A percentile compares a stretch with the other conserved stretches of the same genome.
These are phyloP conservation scores for Neopipo cinnamomea DNA, from an alignment of 2,113 vertebrate species.

Conservation along the genomic window DNA sequence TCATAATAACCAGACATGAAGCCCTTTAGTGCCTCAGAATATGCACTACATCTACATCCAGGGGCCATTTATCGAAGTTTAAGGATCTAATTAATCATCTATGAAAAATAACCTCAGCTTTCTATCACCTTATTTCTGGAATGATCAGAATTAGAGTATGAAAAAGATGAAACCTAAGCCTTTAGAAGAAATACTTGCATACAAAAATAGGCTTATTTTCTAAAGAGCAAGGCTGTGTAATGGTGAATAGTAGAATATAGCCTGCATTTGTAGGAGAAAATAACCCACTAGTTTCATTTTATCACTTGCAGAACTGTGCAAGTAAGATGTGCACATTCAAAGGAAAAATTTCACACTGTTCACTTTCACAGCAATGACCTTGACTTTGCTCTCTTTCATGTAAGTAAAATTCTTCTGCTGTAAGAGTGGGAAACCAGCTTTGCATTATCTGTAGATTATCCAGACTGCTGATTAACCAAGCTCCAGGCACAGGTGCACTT, in stretches of 20 bases:
- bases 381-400: neutral
- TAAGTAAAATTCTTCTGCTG: neutral
- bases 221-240: conserved; percentile 35
- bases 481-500: neutral
- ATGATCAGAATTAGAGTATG: conserved; percentile 39
- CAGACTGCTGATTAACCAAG: neutral
- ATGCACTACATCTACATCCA: neutral
- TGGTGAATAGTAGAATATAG: conserved; percentile 20
- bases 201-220: conserved; percentile 64
- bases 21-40: conserved; percentile 11
- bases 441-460: neutral
- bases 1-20: neutral
- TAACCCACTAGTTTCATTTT: conserved; percentile 17
- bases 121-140: conserved; percentile 22
- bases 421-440: neutral
- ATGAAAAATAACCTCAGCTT: conserved; percentile 45
- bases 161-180: conserved; percentile 21
- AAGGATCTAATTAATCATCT: conserved; percentile 15
- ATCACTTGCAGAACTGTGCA: neutral
- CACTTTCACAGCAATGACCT: neutral
- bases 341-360: neutral
- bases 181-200: conserved; percentile 31
- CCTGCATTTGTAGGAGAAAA: conserved; percentile 34
- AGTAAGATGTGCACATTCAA: conserved; percentile 23
- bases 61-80: neutral